phyloP scores from a whole-genome alignment of 2,113 vertebrate species.

The Aspidoscelis tigris region DNA sequence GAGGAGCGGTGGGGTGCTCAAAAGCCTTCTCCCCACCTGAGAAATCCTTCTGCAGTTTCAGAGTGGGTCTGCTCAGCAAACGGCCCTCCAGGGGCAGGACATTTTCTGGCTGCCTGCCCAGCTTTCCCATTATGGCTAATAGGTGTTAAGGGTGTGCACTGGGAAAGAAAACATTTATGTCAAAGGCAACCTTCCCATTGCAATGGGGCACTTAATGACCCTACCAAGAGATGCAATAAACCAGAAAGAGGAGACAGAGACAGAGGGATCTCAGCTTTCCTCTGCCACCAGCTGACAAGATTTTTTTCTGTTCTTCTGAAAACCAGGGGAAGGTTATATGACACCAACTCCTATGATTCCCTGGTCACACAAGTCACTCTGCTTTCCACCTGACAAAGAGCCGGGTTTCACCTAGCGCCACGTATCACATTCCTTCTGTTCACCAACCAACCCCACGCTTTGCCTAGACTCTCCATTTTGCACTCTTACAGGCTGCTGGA shows the following conservation, averaged over 20 bases:
- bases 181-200: no score
- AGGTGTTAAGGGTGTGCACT: neutral
- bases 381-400: neutral
- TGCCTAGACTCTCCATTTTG: no score
- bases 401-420: neutral
- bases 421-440: neutral
- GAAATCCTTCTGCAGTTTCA: neutral
- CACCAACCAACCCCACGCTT: no score
- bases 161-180: neutral
- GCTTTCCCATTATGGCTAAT: neutral
- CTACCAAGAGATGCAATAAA: neutral
- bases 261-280: no score
- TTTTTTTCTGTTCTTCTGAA: neutral
- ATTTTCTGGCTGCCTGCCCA: neutral
- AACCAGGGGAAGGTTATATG: neutral
- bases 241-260: neutral
- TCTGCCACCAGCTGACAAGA: no score
- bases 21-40: neutral
- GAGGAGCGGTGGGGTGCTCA: neutral
- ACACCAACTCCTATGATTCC: no score
- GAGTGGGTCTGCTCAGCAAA: neutral
- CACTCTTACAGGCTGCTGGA: neutral
- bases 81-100: neutral
- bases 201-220: neutral
- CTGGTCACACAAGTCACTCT: no score